Conservation (phyloP, 2,888 invertebrate genomes). For the Bibio marci region DNA sequence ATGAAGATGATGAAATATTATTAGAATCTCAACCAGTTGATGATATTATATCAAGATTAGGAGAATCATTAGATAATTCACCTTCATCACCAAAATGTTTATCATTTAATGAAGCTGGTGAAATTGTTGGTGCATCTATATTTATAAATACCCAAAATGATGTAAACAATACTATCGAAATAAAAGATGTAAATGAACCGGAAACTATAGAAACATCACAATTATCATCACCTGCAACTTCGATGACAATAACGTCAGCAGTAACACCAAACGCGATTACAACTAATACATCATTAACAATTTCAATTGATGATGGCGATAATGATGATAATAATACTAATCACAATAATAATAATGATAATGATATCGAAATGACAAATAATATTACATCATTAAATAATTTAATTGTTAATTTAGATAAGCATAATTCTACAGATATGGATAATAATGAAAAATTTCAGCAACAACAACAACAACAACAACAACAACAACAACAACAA, state of each 20-base stretch:
- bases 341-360: too few relatives aligned
- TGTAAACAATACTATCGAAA: too few relatives aligned
- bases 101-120: constrained; percentile 27
- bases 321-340: too few relatives aligned
- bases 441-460: constrained; percentile 39
- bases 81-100: constrained; percentile 25
- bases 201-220: neutral
- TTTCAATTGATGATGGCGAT: too few relatives aligned
- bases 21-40: constrained; percentile 32
- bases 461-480: constrained; percentile 15
- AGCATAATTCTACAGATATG: constrained; percentile 12
- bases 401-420: constrained; percentile 6
- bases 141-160: constrained; percentile 18
- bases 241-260: too few relatives aligned
- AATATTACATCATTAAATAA: neutral
- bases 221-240: neutral
- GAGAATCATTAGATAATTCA: constrained; percentile 33
- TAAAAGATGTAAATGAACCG: neutral
- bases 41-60: constrained; percentile 45
- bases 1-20: constrained; percentile 33
- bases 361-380: neutral
- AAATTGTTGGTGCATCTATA: constrained; percentile 26
- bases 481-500: constrained; percentile 4
- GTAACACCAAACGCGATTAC: too few relatives aligned
- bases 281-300: too few relatives aligned